Evolutionary conservation across 1,140 invertebrate species (phyloP).

Genomic region (Grapholita molesta): DNA sequence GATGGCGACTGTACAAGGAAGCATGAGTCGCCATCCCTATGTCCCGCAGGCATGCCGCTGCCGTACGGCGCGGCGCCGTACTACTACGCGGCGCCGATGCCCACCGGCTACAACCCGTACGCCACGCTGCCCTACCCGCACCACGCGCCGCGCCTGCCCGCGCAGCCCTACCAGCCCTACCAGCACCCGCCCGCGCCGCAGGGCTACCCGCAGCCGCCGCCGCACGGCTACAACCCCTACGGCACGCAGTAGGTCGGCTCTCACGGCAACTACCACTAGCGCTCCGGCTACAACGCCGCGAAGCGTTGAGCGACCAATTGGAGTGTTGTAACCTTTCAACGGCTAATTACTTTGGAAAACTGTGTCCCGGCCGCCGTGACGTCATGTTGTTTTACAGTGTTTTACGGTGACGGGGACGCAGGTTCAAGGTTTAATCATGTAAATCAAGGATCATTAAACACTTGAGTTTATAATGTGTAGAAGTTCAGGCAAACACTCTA

Average conservation of each 20-base stretch:
- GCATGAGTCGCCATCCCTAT: too few species aligned
- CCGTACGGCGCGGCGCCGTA: slow-evolving; percentile 82
- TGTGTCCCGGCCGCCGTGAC: too few species aligned
- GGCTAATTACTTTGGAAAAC: too few species aligned
- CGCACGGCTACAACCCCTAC: slow-evolving; percentile 65
- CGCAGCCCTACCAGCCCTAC: slow-evolving; percentile 59
- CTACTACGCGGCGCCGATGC: slow-evolving; percentile 90
- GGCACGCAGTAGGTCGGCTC: slow-evolving; percentile 42
- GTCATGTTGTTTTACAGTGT: too few species aligned
- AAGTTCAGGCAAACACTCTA: too few species aligned
- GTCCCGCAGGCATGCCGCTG: slow-evolving; percentile 82
- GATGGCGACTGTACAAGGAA: too few species aligned
- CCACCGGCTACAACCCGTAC: slow-evolving; percentile 91
- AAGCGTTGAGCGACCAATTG: not conserved
- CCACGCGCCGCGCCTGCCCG: slow-evolving; percentile 70
- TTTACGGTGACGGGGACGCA: too few species aligned
- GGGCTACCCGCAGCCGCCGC: slow-evolving; percentile 46
- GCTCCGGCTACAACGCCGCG: not conserved
- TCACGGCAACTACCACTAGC: not conserved
- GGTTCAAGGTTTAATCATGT: too few species aligned
- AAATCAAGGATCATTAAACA: too few species aligned
- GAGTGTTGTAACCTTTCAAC: too few species aligned
- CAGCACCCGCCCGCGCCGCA: slow-evolving; percentile 50
- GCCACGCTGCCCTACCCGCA: slow-evolving; percentile 86
- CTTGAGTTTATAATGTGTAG: too few species aligned